These are phyloP conservation scores for Tringa solitaria DNA, from an alignment of 2,113 vertebrate species.

Conservation along the genomic window DNA sequence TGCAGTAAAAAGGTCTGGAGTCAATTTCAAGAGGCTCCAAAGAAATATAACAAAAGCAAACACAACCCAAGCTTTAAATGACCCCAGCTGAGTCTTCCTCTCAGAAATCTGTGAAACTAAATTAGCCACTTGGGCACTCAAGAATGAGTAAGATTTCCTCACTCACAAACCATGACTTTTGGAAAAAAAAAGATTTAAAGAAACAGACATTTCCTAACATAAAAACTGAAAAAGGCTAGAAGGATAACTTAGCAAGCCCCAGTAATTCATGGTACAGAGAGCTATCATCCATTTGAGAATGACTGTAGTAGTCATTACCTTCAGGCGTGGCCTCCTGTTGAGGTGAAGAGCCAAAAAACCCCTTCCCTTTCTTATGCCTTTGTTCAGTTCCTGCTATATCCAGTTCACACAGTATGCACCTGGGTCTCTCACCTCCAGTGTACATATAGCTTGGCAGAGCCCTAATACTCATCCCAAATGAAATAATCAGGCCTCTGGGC, in stretches of 20 bases:
- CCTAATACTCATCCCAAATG: not conserved
- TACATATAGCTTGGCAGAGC: not conserved
- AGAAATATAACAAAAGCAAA: slow-evolving; percentile 42
- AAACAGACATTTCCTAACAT: not conserved
- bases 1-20: slow-evolving; percentile 39
- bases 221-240: not conserved
- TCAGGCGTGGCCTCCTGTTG: not conserved
- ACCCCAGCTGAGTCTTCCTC: not conserved
- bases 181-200: not conserved
- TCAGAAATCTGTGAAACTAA: not conserved
- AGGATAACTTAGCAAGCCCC: not conserved
- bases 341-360: not conserved
- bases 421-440: too few relatives aligned
- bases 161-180: not conserved
- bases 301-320: not conserved
- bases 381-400: not conserved
- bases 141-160: slow-evolving; percentile 10
- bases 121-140: slow-evolving; percentile 27
- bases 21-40: slow-evolving; percentile 18
- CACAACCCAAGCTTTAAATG: not conserved
- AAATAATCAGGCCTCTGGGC: not conserved
- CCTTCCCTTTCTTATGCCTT: not conserved
- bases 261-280: not conserved
- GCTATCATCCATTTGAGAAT: not conserved
- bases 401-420: not conserved